Evolutionary conservation across 1,140 invertebrate species (phyloP), one percentile per base, ranked within the genome.

Genomic region (Venturia canescens): DNA sequence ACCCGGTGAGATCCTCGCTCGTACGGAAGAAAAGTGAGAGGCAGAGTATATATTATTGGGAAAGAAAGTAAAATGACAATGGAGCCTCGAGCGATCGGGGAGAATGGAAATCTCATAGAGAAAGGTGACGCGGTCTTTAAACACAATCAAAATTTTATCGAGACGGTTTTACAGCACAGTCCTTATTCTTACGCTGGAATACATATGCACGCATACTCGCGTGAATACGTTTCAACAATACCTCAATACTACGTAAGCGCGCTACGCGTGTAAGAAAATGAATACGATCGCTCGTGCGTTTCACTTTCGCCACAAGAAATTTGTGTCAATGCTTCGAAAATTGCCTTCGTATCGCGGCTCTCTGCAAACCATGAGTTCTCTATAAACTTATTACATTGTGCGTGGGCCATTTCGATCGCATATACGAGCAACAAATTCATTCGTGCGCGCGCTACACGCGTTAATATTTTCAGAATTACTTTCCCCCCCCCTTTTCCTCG

Each of bases 281-380:
- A 70, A 16, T 72, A 50, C 26, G 29, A 26, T 75, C 50, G 9
- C 48, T 15, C 50, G 72, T 31, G 72, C 48, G 50, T 75, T 75
- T 75, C 72, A 75, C 72, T 75, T 75, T 75, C 72, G 72, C 72
- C 72, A 29, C 72, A 75, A 75, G 72, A 75, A 75, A 75, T 75
- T 75, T 50, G 72, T 75, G 72, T 75, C 72, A 75, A 53, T 60
- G 72, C n/a, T 72, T 72, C 21, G 26, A 27, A 72, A 27, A 72
- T 72, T 72, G 21, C 29, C 9, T 71, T 27, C 44, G 3, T 67
- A 27, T 67, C 13, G 26, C 13, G 26, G 11, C 23, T 67, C 15
- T 21, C 27, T 60, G 21, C 57, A 23, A 60, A 16, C 57, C 16
- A 60, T 23, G 23, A 3, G 57, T 1, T 23, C n/a, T 16, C 57